Conservation (phyloP, 2,888 invertebrate genomes). For the Pherbina coryleti region DNA sequence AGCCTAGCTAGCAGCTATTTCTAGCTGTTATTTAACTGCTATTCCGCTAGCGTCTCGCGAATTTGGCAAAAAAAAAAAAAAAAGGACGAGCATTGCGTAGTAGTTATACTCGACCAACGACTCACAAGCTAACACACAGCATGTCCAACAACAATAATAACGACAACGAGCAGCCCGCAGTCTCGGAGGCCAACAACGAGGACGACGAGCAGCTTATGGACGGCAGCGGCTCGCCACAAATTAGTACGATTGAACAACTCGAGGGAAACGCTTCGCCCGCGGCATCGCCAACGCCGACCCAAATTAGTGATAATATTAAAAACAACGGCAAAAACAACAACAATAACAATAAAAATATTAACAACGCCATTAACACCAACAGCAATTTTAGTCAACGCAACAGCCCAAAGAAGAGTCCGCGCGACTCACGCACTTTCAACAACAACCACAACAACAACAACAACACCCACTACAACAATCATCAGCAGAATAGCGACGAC, state of each 20-base stretch:
- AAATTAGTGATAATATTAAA: conserved; percentile 42
- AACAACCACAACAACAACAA: conserved; percentile 36
- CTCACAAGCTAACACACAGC: conserved; percentile 7
- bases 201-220: conserved; percentile 55
- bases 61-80: neutral
- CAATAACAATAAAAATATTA: conserved; percentile 50
- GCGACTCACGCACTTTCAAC: conserved; percentile 43
- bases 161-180: conserved; percentile 40
- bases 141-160: conserved; percentile 47
- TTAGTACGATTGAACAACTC: conserved; percentile 66
- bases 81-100: neutral
- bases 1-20: too few species aligned
- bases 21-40: too few species aligned
- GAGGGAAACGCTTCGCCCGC: conserved; percentile 63
- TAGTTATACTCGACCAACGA: neutral
- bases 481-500: conserved; percentile 39
- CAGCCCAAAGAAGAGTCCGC: conserved; percentile 39
- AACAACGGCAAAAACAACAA: conserved; percentile 38
- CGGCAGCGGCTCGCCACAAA: conserved; percentile 65
- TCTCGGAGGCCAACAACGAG: conserved; percentile 25
- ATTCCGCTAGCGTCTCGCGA: too few species aligned
- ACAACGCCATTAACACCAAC: conserved; percentile 46
- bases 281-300: conserved; percentile 53
- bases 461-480: conserved; percentile 53
- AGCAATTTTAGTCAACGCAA: conserved; percentile 38